Evolutionary conservation across 2,113 vertebrate species (phyloP), one percentile per base, ranked within the genome.

Genomic region (Triplophysa rosa): DNA sequence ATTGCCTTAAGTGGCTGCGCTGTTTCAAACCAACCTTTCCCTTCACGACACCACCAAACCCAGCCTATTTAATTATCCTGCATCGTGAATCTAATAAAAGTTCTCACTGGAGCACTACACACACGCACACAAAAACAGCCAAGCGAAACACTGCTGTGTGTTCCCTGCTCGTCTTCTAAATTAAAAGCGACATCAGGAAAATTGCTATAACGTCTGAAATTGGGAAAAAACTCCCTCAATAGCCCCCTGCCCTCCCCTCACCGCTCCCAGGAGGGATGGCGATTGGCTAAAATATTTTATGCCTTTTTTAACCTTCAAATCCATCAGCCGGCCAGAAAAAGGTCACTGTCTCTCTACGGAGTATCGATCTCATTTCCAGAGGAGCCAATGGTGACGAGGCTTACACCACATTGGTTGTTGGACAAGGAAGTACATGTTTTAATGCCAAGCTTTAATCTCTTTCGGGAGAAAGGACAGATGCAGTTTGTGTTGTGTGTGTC

Each of bases 111-210:
- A 83, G 62, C 19, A 42, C 72, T 65, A 70, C 63, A 66, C 72
- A 62, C 73, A 67, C 84, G 73, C 81, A 79, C 67, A 78, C 33
- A 75, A 42, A 69, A 64, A 80, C 77, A 73, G 61, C 70, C 54
- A 72, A 54, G 71, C 23, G 58, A 45, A 33, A 67, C 29, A 29
- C 54, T 52, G 54, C 77, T 71, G 61, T 79, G 82, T 79, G 82
- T 71, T 54, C 63, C 24, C 62, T 5, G 29, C 68, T 78, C 58
- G 23, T 80, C 78, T 71, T 8, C 72, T 78, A 84, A 84, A 83
- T 84, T 84, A 84, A 84, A 86, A 83, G 82, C 33, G 80, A 80
- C 85, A 82, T 84, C 85, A 86, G 82, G 82, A 77, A 80, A 84
- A 86, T 84, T 80, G 77, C 77, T 70, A 65, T 80, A 84, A 78